A percentile compares a stretch with the other conserved stretches of the same genome.
Evolutionary conservation across 2,888 invertebrate genomes (phyloP).

Genomic region (Anarsia innoxiella): DNA sequence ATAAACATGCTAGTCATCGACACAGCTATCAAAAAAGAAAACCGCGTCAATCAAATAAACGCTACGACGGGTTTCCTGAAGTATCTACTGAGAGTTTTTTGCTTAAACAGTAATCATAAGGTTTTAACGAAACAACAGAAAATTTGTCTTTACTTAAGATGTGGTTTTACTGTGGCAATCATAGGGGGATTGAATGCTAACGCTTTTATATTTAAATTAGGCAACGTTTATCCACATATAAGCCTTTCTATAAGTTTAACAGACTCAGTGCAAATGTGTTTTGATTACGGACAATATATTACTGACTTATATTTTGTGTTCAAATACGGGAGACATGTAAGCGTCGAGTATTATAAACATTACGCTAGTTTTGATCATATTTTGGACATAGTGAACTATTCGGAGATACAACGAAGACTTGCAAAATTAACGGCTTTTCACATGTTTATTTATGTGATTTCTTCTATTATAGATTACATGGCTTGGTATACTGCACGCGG

Average conservation of each 20-base stretch:
- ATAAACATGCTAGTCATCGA: no score
- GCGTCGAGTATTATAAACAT: neutral
- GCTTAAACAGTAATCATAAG: no score
- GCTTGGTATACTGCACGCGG: neutral
- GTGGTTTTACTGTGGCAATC: no score
- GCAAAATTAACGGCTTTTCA: neutral
- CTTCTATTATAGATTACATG: neutral
- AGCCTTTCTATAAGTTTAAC: neutral
- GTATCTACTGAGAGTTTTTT: no score
- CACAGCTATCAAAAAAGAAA: no score
- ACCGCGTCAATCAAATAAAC: no score
- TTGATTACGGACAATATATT: neutral
- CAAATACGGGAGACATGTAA: neutral
- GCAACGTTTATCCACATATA: neutral
- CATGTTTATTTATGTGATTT: neutral
- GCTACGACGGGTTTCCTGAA: no score
- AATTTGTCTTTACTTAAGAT: no score
- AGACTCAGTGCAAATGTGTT: neutral
- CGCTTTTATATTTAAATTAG: no score
- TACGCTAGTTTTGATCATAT: neutral
- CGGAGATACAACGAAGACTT: neutral
- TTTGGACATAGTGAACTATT: neutral
- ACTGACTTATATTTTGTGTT: constrained; percentile 1
- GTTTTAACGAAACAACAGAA: no score
- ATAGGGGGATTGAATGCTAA: no score